phyloP scores from a whole-genome alignment of 2,797 vertebrate species.

The Podargus strigoides region DNA sequence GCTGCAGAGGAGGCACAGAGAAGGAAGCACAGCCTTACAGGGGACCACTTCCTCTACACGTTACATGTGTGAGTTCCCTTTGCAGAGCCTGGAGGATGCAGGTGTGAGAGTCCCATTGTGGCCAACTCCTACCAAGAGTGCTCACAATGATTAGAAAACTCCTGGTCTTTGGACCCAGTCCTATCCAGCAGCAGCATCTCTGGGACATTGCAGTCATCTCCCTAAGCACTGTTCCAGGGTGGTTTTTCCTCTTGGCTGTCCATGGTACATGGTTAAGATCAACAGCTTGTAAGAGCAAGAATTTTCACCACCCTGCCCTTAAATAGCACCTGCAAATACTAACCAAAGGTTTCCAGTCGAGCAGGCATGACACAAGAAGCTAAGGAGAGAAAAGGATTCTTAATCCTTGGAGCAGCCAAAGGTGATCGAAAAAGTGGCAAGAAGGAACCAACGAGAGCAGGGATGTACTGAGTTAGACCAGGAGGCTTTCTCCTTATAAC shows the following conservation, averaged over 20 bases:
- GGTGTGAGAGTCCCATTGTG: neutral
- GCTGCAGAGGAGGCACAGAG: neutral
- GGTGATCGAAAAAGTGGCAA: conserved; percentile 90
- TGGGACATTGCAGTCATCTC: neutral
- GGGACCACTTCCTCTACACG: neutral
- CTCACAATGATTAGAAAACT: neutral
- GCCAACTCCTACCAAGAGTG: neutral
- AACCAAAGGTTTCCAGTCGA: conserved; percentile 84
- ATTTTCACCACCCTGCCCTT: neutral
- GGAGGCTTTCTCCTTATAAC: conserved; percentile 79
- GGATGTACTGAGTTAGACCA: conserved; percentile 87
- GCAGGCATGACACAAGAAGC: conserved; percentile 86
- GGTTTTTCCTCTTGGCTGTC: neutral
- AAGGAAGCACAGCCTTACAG: neutral
- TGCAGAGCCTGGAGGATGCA: no score
- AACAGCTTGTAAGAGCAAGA: neutral
- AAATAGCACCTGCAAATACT: conserved; percentile 11
- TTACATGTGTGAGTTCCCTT: no score
- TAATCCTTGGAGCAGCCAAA: conserved; percentile 86
- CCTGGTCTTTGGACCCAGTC: neutral
- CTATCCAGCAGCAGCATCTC: neutral
- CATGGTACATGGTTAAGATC: neutral
- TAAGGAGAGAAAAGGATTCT: conserved; percentile 83
- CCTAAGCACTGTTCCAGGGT: neutral
- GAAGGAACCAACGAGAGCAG: conserved; percentile 82